Base-by-base conservation (phyloP, 2,797 vertebrate genomes). In the Poliocrania exsul region DNA sequence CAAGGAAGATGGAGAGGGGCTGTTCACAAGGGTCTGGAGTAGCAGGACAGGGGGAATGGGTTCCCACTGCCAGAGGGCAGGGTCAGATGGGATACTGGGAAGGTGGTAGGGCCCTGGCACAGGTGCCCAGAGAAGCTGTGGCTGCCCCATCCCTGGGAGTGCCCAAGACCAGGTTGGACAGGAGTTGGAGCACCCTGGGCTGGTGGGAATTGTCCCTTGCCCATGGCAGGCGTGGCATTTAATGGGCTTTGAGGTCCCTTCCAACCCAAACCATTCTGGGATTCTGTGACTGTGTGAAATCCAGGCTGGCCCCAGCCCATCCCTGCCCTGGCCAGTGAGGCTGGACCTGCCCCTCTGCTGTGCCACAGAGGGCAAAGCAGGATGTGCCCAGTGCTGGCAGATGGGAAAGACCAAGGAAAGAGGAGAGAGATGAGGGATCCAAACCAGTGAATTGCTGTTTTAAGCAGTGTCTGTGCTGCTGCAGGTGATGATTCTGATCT, bases 331-430 rank as follows among this genome's bases (percentile, higher is more conserved):
- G 20, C 20, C 37, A 2, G 26, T 0, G 11, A 33, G 13, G 6
- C 1, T 8, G 53, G 37, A 7, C 28, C 3, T 62, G 65, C 29
- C 60, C n/a, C 18, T 1, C 1, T 2, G 67, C 64, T 54, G 54
- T 40, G 40, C 29, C 62, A 46, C 29, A 12, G 0, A 23, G 13
- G 49, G 57, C 16, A 33, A n/a, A 51, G 9, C 25, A 31, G 51
- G 60, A 9, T 4, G 25, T 0, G 5, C 10, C 1, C 10, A 6
- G 4, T 2, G 38, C 58, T 24, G 7, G 23, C 4, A 11, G 65
- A 29, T 15, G 42, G 60, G 42, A 60, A 46, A 54, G 14, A 50
- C 3, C 62, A 40, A 12, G 58, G 33, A 37, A 65, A 69, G 5
- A 3, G 4, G 23, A 7, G 4, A 51, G 53, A 75, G 8, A 4